These are phyloP conservation scores for Capitulum mitella DNA, from an alignment of 2,888 invertebrate genomes.

Conservation along the genomic window DNA sequence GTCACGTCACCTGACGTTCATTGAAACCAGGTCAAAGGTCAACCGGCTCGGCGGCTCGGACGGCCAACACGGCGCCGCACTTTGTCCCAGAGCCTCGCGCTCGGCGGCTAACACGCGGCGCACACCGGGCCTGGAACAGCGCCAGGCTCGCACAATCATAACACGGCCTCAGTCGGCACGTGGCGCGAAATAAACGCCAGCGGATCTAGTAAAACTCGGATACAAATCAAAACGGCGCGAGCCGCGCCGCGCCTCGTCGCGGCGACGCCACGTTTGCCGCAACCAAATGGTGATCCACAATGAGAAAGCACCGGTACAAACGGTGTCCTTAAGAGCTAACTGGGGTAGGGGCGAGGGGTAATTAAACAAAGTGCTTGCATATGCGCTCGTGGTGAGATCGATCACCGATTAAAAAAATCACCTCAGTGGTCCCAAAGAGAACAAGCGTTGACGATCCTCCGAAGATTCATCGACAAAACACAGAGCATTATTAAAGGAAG, in stretches of 20 bases:
- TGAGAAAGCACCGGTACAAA: background rate
- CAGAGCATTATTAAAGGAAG: background rate
- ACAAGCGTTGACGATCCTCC: background rate
- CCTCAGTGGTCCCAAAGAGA: slow-evolving; percentile 19
- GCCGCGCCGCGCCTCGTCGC: background rate
- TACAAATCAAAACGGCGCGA: background rate
- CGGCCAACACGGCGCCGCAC: background rate
- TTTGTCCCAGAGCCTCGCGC: background rate
- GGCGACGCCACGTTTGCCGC: background rate
- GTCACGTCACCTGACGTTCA: background rate
- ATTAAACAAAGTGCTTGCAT: background rate
- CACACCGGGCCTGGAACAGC: too few relatives aligned
- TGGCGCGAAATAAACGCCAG: background rate
- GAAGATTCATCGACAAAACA: background rate
- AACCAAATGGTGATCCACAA: background rate
- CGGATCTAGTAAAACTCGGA: background rate
- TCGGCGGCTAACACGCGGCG: background rate
- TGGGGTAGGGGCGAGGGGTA: background rate
- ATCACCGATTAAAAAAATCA: background rate
- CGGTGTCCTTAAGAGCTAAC: background rate
- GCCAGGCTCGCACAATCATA: background rate
- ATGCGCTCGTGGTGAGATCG: slow-evolving; percentile 10
- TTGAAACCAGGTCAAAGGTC: background rate
- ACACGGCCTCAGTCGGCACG: background rate
- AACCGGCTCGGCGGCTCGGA: background rate